phyloP scores from a whole-genome alignment of 2,113 vertebrate genomes.

The Cryptomyrus ogoouensis region DNA sequence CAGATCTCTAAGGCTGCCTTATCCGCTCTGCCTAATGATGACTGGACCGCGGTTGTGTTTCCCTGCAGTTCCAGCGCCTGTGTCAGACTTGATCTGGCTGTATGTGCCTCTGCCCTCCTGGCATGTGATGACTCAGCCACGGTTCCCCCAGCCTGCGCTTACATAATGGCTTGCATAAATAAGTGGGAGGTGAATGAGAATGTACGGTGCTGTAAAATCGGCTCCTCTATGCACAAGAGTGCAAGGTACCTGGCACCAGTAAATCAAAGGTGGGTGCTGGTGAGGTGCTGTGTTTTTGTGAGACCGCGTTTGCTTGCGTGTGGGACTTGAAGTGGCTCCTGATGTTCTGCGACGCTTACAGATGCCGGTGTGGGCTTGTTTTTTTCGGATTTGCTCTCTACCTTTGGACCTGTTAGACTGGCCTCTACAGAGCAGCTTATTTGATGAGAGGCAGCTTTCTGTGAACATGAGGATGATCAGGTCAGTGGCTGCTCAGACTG shows the following conservation, averaged over 20 bases:
- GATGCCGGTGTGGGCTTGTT: neutral
- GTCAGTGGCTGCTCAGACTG: neutral
- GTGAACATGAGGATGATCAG: neutral
- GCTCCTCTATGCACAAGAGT: neutral
- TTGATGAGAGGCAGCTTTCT: neutral
- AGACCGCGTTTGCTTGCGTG: neutral
- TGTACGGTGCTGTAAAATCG: neutral
- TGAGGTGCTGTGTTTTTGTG: neutral
- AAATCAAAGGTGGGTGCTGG: neutral
- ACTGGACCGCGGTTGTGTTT: neutral
- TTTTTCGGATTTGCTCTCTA: neutral
- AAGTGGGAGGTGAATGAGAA: conserved; percentile 11
- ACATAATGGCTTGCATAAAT: conserved; percentile 12
- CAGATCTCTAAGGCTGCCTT: neutral
- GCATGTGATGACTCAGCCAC: conserved; percentile 1
- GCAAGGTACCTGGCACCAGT: neutral
- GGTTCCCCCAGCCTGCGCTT: neutral
- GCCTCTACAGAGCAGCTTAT: neutral
- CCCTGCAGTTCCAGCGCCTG: neutral
- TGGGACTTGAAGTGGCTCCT: neutral
- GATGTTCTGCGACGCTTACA: neutral
- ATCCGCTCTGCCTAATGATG: neutral
- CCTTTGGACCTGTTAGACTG: neutral
- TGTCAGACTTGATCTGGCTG: neutral
- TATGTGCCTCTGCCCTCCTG: neutral